A percentile compares a stretch with the other conserved stretches of the same genome.
Conservation (phyloP, 2,888 invertebrate genomes). For the Lymantria dispar region DNA sequence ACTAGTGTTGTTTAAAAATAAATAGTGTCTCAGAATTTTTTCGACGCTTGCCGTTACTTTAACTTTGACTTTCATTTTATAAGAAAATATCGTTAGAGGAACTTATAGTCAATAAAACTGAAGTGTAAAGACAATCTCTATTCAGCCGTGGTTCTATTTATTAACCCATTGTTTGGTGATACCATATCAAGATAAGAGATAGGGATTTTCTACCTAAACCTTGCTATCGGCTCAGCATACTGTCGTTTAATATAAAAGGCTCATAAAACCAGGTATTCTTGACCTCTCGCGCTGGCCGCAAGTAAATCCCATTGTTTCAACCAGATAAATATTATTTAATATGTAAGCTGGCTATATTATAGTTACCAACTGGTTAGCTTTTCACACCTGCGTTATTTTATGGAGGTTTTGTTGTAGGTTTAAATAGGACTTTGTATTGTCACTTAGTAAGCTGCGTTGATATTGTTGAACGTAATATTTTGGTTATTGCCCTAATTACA, state of each 20-base stretch:
- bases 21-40: too few species aligned
- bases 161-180: neutral
- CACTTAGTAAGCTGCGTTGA: neutral
- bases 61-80: too few species aligned
- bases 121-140: neutral
- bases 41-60: too few species aligned
- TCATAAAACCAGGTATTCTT: constrained; percentile 9
- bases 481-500: neutral
- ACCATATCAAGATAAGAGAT: neutral
- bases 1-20: too few species aligned
- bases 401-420: constrained; percentile 8
- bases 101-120: neutral
- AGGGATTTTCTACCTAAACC: neutral
- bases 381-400: constrained; percentile 26
- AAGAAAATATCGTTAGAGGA: too few species aligned
- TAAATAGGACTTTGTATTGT: constrained; percentile 5
- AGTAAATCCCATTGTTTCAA: constrained; percentile 39
- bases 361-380: constrained; percentile 12
- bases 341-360: constrained; percentile 20
- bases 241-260: constrained; percentile 7
- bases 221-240: neutral
- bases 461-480: neutral
- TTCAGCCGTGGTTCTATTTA: neutral
- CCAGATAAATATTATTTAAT: constrained; percentile 39
- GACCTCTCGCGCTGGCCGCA: constrained; percentile 22